These are phyloP conservation scores for Labeo rohita DNA, from an alignment of 2,113 vertebrate species.

Conservation along the genomic window DNA sequence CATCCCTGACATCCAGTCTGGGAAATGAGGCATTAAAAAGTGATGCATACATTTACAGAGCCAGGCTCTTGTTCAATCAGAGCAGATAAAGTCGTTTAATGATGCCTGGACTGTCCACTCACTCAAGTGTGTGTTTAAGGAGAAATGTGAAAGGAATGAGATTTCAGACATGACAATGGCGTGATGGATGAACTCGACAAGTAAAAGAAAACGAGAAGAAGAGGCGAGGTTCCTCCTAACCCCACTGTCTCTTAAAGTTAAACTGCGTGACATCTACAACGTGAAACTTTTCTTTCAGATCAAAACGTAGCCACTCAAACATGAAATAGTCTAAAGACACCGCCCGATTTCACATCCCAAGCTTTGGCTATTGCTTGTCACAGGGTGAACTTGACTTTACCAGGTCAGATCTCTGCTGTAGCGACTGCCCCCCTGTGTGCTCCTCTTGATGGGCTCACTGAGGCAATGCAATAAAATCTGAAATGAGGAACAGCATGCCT, in stretches of 20 bases:
- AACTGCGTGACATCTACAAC: not conserved
- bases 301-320: conserved; percentile 17
- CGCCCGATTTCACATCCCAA: not conserved
- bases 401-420: conserved; percentile 44
- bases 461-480: conserved; percentile 45
- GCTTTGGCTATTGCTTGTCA: conserved; percentile 3
- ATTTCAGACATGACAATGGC: conserved; percentile 19
- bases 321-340: conserved; percentile 27
- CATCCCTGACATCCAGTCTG: conserved; percentile 56
- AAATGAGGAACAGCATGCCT: conserved; percentile 40
- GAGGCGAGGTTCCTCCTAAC: conserved; percentile 1
- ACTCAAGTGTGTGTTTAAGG: conserved; percentile 15
- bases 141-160: conserved; percentile 26
- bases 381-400: conserved; percentile 39
- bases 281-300: not conserved
- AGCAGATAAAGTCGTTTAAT: conserved; percentile 63
- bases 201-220: conserved; percentile 29
- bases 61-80: conserved; percentile 66
- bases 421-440: conserved; percentile 18
- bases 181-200: conserved; percentile 35
- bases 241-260: not conserved
- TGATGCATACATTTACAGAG: conserved; percentile 68
- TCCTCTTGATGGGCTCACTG: conserved; percentile 42
- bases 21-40: conserved; percentile 77
- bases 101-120: conserved; percentile 35